Base-by-base conservation (phyloP, 2,888 invertebrate species). In the Barypeithes pellucidus region DNA sequence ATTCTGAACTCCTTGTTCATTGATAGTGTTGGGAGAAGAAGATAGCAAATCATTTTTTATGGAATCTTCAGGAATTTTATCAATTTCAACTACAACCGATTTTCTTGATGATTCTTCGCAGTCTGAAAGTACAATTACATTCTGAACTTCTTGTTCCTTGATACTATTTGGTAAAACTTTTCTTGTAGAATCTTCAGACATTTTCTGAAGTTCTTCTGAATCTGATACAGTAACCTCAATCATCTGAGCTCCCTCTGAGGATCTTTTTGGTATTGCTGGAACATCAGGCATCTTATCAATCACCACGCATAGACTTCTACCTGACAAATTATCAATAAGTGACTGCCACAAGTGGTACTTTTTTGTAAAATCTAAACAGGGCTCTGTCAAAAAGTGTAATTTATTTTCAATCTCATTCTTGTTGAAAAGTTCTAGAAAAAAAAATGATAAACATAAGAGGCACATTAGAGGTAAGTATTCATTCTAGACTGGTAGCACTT, bases 301-400 rank as follows among this genome's bases (percentile, higher is more conserved):
- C 54, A 33, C 33, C 18, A 57, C 14, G 18, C 16, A 11, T 18
- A 57, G 33, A 16, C 18, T 16, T 33, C 11, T 57, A 33, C 9
- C 33, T 16, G 54, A 57, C 14, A 57, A 11, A 43, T 65, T 50
- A 33, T 50, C 20, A 22, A 65, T 36, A 29, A 65, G 36, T n/a
- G 33, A 45, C 36, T 14, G 50, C 65, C 47, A 65, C 33, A 65
- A 50, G 45, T 65, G 65, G n/a, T 65, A 65, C 36, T 65, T 65
- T 16, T 47, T 18, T 0, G 50, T 50, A 22, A 65, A 65, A n/a
- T 50, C 20, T 20, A 65, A 36, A 12, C 36, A 36, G n/a, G 65
- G 33, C 11, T 65, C 14, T 1, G 65, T 65, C 5, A 65, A 12
- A 29, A n/a, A 20, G 11, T 29, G 18, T 16, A 65, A 16, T 65